phyloP scores from a whole-genome alignment of 1,140 invertebrate species.

The Battus philenor region DNA sequence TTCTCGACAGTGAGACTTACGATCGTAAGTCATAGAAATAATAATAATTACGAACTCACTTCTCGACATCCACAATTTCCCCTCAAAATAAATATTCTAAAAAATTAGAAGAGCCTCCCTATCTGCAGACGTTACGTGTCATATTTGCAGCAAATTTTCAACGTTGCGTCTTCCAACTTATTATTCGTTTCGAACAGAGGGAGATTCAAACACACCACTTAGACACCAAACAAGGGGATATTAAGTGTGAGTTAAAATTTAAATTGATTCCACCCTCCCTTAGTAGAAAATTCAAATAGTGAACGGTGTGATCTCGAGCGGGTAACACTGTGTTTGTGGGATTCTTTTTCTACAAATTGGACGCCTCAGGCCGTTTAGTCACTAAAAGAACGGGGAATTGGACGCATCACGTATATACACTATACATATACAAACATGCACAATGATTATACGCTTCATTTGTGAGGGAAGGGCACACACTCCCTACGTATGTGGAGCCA shows the following conservation, averaged over 20 bases:
- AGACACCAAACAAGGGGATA: slow-evolving; percentile 75
- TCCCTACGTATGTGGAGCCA: background rate
- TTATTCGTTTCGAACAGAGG: slow-evolving; percentile 67
- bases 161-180: slow-evolving; percentile 66
- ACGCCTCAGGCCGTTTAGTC: slow-evolving; percentile 63
- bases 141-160: slow-evolving; percentile 38
- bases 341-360: slow-evolving; percentile 73
- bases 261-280: slow-evolving; percentile 72
- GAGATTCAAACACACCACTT: slow-evolving; percentile 73
- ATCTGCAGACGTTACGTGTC: slow-evolving; percentile 16
- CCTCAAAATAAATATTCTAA: slow-evolving; percentile 24
- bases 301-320: slow-evolving; percentile 66
- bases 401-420: slow-evolving; percentile 38
- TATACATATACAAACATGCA: slow-evolving; percentile 33
- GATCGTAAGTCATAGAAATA: too few species aligned
- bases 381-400: slow-evolving; percentile 51
- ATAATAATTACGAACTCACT: too few species aligned
- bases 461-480: slow-evolving; percentile 29
- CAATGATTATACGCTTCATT: slow-evolving; percentile 60
- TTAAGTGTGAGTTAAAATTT: slow-evolving; percentile 76
- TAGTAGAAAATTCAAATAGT: slow-evolving; percentile 72
- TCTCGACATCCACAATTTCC: slow-evolving; percentile 14
- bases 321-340: slow-evolving; percentile 59
- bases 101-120: slow-evolving; percentile 7
- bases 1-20: too few species aligned